These are phyloP conservation scores for Hirtodrosophila alboralis DNA, from an alignment of 2,888 invertebrate species.

Conservation along the genomic window DNA sequence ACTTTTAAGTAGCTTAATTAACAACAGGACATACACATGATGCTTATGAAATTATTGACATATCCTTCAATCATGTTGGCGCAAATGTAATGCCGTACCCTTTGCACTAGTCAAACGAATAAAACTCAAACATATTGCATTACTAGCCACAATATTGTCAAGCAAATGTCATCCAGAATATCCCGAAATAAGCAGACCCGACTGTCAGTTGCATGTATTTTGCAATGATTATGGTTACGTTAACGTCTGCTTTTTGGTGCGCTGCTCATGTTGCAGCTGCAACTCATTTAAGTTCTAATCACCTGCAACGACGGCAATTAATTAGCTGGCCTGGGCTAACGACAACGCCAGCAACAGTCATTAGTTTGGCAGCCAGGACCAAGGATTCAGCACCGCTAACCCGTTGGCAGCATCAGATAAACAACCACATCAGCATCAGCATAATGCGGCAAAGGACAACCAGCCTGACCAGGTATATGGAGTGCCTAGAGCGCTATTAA, in stretches of 20 bases:
- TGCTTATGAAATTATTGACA: constrained; percentile 2
- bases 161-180: constrained; percentile 14
- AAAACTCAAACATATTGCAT: constrained; percentile 31
- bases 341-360: constrained; percentile 66
- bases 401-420: constrained; percentile 62
- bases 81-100: constrained; percentile 9
- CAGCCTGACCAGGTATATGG: constrained; percentile 14
- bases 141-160: constrained; percentile 8
- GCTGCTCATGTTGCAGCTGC: constrained; percentile 41
- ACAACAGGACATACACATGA: background rate
- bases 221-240: constrained; percentile 41
- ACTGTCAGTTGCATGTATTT: constrained; percentile 36
- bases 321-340: constrained; percentile 62
- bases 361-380: constrained; percentile 56
- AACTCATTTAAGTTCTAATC: constrained; percentile 77
- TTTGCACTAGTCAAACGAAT: constrained; percentile 9
- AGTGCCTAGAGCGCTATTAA: constrained; percentile 55
- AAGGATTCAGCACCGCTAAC: constrained; percentile 22
- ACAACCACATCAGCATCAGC: constrained; percentile 56
- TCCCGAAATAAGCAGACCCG: constrained; percentile 1
- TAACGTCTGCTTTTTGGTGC: constrained; percentile 13
- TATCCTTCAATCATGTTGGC: constrained; percentile 15
- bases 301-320: constrained; percentile 77
- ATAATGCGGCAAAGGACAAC: constrained; percentile 59
- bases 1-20: background rate